Percentiles rank a stretch among this genome's conserved stretches.
phyloP scores from a whole-genome alignment of 2,888 invertebrate species.

The Zelleria hepariella region DNA sequence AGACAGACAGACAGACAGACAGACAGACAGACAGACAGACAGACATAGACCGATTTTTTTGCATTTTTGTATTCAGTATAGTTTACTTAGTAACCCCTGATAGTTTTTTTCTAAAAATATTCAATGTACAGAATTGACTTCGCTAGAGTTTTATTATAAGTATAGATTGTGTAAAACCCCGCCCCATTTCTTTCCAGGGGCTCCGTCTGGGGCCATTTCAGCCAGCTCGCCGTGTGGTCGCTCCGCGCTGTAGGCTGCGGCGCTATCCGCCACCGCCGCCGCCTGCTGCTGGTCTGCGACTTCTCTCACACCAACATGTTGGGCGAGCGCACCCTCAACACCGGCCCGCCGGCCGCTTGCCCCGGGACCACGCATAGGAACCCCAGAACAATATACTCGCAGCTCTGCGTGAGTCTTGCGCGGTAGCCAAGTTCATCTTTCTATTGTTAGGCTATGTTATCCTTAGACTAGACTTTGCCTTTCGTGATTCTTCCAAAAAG shows the following conservation, averaged over 20 bases:
- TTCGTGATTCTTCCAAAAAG: neutral
- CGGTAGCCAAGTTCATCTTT: conserved; percentile 25
- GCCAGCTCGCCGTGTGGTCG: conserved; percentile 55
- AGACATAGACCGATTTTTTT: too few relatives aligned
- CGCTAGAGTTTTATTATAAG: too few relatives aligned
- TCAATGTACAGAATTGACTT: too few relatives aligned
- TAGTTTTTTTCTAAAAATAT: too few relatives aligned
- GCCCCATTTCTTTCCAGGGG: conserved; percentile 25
- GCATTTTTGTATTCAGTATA: too few relatives aligned
- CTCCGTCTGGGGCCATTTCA: conserved; percentile 59
- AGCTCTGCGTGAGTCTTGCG: conserved; percentile 48
- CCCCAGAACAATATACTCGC: conserved; percentile 30
- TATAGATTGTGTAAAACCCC: too few relatives aligned
- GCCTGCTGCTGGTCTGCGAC: conserved; percentile 54
- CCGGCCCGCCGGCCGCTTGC: conserved; percentile 36
- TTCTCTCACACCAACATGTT: conserved; percentile 66
- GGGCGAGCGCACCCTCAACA: conserved; percentile 44
- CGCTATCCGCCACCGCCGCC: conserved; percentile 45
- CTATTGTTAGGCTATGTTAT: neutral
- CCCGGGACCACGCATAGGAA: conserved; percentile 36
- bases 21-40: too few relatives aligned
- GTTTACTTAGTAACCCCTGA: too few relatives aligned
- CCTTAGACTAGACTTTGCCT: neutral
- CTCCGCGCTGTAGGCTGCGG: conserved; percentile 56
- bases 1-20: too few relatives aligned